Conservation (phyloP, 2,113 vertebrate species). For the Girardinichthys multiradiatus region DNA sequence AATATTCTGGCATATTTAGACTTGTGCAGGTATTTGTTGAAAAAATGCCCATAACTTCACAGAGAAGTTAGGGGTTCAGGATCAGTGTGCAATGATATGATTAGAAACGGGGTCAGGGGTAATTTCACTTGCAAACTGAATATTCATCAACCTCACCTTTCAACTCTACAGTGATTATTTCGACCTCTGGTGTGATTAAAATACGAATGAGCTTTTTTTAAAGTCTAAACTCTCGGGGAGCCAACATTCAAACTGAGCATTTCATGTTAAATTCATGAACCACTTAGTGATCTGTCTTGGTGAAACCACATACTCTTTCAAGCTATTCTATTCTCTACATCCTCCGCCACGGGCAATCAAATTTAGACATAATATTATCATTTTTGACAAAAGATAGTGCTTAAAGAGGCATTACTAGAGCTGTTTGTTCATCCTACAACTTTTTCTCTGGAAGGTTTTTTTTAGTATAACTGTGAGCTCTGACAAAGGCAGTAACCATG, state of each 20-base stretch:
- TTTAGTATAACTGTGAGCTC: background rate
- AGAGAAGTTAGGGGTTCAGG: conserved; percentile 22
- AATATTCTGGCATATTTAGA: background rate
- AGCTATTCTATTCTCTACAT: conserved; percentile 30
- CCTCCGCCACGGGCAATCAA: background rate
- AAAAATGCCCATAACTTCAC: conserved; percentile 4
- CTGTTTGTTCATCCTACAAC: background rate
- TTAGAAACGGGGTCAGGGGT: conserved; percentile 70
- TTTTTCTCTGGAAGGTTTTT: background rate
- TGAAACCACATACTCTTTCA: conserved; percentile 33
- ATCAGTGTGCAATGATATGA: conserved; percentile 56
- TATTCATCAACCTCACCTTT: conserved; percentile 77
- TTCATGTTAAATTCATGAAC: conserved; percentile 72
- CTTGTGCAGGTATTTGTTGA: background rate
- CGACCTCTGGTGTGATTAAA: conserved; percentile 75
- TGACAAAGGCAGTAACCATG: background rate
- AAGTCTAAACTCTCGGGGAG: conserved; percentile 65
- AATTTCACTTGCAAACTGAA: conserved; percentile 63
- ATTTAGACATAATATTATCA: conserved; percentile 5
- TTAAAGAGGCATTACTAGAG: background rate
- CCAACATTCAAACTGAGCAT: conserved; percentile 42
- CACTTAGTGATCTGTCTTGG: conserved; percentile 67
- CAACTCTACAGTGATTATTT: conserved; percentile 75
- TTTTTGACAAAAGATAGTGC: background rate
- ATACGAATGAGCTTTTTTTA: conserved; percentile 74